phyloP scores from a whole-genome alignment of 1,140 invertebrate species.

The Hypsibius dujardini region DNA sequence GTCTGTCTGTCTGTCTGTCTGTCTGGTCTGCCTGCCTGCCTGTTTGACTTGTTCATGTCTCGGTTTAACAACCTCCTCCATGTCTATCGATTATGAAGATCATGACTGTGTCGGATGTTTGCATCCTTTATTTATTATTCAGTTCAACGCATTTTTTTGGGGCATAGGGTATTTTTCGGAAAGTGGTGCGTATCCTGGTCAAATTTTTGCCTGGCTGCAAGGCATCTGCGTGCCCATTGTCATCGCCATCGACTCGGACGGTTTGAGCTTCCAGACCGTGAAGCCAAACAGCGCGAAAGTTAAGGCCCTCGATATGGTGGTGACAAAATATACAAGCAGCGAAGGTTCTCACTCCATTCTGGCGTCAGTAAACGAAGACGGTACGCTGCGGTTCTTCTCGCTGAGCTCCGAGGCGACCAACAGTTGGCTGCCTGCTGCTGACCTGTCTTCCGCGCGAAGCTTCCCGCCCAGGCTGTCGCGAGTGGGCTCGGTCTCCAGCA shows the following conservation, averaged over 20 bases:
- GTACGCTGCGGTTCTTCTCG: constrained; percentile 2
- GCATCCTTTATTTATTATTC: no score
- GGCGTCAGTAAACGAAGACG: constrained; percentile 15
- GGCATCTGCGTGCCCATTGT: background rate
- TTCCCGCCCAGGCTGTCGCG: background rate
- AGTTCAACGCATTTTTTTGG: no score
- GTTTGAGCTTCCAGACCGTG: background rate
- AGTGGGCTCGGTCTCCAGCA: no score
- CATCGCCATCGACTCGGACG: background rate
- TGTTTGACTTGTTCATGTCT: no score
- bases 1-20: no score
- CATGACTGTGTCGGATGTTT: no score
- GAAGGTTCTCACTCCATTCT: background rate
- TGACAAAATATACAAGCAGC: background rate
- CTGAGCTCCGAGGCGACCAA: background rate
- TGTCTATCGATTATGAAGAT: no score
- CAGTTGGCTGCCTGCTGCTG: constrained; percentile 6
- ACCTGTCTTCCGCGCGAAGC: no score
- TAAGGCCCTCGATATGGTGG: constrained; percentile 4
- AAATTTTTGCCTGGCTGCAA: constrained; percentile 13
- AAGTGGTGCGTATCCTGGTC: constrained; percentile 2
- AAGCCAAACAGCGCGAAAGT: background rate
- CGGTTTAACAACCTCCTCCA: no score
- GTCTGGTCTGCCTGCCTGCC: no score
- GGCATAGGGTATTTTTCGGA: constrained; percentile 14